Conservation (phyloP, 2,113 vertebrate genomes). For the Theropithecus gelada region DNA sequence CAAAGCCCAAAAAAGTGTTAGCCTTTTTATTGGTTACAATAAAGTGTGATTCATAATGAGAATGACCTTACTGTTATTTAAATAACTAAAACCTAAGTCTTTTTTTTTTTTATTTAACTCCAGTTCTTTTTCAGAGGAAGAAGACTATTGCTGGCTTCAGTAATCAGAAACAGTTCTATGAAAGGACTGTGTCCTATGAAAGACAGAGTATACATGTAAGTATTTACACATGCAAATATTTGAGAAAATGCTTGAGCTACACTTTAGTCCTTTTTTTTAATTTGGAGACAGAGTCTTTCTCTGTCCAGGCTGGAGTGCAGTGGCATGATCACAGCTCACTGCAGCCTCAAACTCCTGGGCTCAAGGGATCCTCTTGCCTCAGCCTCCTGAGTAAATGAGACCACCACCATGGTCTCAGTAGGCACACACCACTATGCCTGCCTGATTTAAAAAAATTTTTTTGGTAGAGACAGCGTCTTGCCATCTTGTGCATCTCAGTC, state of each 20-base stretch:
- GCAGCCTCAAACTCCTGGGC: too few relatives aligned
- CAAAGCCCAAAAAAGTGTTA: not conserved
- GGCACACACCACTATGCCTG: too few relatives aligned
- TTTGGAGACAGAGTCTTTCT: too few relatives aligned
- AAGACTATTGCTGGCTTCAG: not conserved
- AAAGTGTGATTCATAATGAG: not conserved
- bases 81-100: not conserved
- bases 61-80: not conserved
- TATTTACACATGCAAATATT: not conserved
- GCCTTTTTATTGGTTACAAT: not conserved
- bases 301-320: too few relatives aligned
- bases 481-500: too few relatives aligned
- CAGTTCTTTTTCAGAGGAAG: constrained; percentile 2
- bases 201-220: not conserved
- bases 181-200: not conserved
- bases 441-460: too few relatives aligned
- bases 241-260: not conserved
- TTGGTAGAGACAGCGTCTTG: too few relatives aligned
- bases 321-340: too few relatives aligned
- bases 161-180: not conserved
- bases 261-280: not conserved
- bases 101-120: not conserved
- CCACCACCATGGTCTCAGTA: too few relatives aligned
- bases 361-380: too few relatives aligned
- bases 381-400: too few relatives aligned